A percentile compares a stretch with the other conserved stretches of the same genome.
phyloP scores from a whole-genome alignment of 1,140 invertebrate species.

The Harpegnathos saltator region DNA sequence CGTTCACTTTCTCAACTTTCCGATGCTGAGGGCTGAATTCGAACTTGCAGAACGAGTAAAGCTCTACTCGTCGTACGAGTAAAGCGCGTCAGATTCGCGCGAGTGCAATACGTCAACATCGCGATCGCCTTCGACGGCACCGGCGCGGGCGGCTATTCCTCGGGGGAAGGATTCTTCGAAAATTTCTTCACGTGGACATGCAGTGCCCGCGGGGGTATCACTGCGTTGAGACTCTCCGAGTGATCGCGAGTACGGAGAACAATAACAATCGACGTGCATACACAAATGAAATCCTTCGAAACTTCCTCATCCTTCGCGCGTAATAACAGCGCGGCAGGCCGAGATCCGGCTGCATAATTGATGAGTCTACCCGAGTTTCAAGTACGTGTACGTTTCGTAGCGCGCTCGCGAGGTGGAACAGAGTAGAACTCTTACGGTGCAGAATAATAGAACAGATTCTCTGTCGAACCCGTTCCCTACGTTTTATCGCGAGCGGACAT shows the following conservation, averaged over 20 bases:
- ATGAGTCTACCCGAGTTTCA: too few relatives aligned
- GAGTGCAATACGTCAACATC: neutral
- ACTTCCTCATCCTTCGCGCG: too few relatives aligned
- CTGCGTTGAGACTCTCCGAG: neutral
- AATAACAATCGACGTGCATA: neutral
- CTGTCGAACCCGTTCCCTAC: neutral
- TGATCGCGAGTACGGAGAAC: neutral
- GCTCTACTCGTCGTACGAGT: too few relatives aligned
- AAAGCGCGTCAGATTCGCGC: too few relatives aligned
- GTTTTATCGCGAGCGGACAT: neutral
- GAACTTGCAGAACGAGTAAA: conserved; percentile 5
- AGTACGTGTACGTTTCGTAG: neutral
- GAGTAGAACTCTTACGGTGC: too few relatives aligned
- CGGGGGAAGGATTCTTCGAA: neutral
- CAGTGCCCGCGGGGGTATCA: neutral
- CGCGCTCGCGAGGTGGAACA: too few relatives aligned
- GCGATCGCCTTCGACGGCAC: neutral
- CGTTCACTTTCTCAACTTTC: neutral
- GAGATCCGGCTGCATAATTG: too few relatives aligned
- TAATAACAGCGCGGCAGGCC: too few relatives aligned
- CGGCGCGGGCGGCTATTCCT: too few relatives aligned
- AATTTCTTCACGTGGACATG: neutral
- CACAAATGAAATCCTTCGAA: too few relatives aligned
- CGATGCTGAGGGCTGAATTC: neutral
- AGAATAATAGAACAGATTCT: conserved; percentile 1